Conservation (phyloP, 2,888 invertebrate species). For the Scrobipalpa costella region DNA sequence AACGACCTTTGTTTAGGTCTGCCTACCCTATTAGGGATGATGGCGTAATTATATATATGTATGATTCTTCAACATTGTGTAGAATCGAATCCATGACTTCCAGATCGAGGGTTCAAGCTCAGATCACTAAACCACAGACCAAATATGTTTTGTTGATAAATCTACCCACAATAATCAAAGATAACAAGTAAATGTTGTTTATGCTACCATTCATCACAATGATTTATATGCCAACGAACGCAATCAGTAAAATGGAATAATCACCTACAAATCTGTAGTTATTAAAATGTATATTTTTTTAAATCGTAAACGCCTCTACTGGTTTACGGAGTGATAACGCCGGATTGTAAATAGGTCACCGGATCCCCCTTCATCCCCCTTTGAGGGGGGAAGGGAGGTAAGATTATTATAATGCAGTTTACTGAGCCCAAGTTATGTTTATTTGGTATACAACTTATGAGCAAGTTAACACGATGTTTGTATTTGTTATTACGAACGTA, state of each 20-base stretch:
- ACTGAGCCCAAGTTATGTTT: slow-evolving; percentile 6
- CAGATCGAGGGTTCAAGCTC: too few relatives aligned
- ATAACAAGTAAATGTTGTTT: too few relatives aligned
- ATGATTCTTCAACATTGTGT: too few relatives aligned
- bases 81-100: too few relatives aligned
- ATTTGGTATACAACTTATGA: not conserved
- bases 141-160: too few relatives aligned
- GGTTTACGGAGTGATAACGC: slow-evolving; percentile 10
- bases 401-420: slow-evolving; percentile 19
- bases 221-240: too few relatives aligned
- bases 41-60: too few relatives aligned
- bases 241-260: not conserved
- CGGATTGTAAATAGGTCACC: slow-evolving; percentile 10
- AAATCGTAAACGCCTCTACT: slow-evolving; percentile 1
- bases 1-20: too few relatives aligned
- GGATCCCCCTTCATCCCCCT: not conserved
- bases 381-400: not conserved
- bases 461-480: slow-evolving; percentile 5
- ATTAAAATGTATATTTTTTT: slow-evolving; percentile 15
- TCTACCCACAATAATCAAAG: too few relatives aligned
- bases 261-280: not conserved
- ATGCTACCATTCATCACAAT: too few relatives aligned
- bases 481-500: not conserved
- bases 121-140: too few relatives aligned
- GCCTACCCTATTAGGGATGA: too few relatives aligned